Evolutionary conservation across 2,888 invertebrate species (phyloP).

Genomic region (Caenorhabditis angaria): DNA sequence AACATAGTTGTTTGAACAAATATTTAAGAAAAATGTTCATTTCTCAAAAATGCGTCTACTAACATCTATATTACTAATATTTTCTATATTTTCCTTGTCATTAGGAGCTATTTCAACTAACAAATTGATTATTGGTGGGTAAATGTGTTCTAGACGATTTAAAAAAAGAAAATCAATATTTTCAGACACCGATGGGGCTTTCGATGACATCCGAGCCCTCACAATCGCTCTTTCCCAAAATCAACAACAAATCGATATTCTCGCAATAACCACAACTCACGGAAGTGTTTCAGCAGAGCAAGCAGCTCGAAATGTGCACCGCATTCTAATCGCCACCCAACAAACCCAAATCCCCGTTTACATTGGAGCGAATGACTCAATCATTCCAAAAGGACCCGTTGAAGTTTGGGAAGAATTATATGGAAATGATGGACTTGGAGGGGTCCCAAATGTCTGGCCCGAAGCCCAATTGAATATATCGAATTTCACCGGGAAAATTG

Average conservation of each 20-base stretch:
- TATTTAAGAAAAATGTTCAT: not conserved
- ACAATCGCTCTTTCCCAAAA: slow-evolving; percentile 52
- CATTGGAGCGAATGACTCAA: slow-evolving; percentile 62
- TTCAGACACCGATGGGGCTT: slow-evolving; percentile 65
- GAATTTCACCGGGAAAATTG: not conserved
- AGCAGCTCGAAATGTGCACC: slow-evolving; percentile 64
- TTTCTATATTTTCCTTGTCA: not conserved
- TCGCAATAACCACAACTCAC: slow-evolving; percentile 58
- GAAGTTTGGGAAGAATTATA: slow-evolving; percentile 52
- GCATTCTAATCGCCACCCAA: slow-evolving; percentile 58
- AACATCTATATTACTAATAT: not conserved
- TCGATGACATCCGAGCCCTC: slow-evolving; percentile 64
- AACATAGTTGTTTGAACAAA: not conserved
- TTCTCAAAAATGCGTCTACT: not conserved
- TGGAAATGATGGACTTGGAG: slow-evolving; percentile 64
- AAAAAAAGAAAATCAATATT: not conserved
- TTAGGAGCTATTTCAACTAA: not conserved
- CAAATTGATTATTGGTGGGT: not conserved
- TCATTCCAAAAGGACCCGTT: slow-evolving; percentile 54
- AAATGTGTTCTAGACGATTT: too few species aligned
- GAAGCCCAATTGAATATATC: not conserved
- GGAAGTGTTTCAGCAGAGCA: slow-evolving; percentile 63
- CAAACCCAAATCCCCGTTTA: slow-evolving; percentile 62
- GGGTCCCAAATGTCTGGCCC: slow-evolving; percentile 15
- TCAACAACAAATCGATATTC: slow-evolving; percentile 31